These are phyloP conservation scores for Nycticorax nycticorax DNA, from an alignment of 2,113 vertebrate species.

Conservation along the genomic window DNA sequence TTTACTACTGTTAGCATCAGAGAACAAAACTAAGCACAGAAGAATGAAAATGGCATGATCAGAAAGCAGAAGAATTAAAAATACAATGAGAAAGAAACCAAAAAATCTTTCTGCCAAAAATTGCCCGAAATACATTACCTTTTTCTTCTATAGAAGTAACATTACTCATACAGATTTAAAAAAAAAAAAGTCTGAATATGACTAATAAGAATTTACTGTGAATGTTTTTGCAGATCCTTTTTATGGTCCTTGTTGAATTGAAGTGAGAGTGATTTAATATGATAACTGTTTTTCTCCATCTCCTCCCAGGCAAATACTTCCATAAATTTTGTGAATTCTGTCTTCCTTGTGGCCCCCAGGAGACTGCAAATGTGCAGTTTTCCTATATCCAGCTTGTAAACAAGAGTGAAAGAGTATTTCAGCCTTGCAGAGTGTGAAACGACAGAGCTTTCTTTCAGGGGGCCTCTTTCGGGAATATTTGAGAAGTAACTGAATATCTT, in stretches of 20 bases:
- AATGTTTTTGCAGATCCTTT: constrained; percentile 2
- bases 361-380: background rate
- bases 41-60: background rate
- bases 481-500: background rate
- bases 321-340: background rate
- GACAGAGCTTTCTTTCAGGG: background rate
- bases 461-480: background rate
- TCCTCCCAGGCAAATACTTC: background rate
- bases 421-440: background rate
- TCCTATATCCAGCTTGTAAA: background rate
- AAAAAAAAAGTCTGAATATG: background rate
- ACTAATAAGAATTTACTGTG: background rate
- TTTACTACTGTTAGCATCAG: background rate
- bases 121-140: background rate
- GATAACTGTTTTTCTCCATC: background rate
- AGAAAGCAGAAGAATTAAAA: background rate
- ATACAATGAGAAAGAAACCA: background rate
- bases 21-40: background rate
- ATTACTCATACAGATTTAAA: background rate
- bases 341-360: background rate
- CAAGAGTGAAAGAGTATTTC: background rate
- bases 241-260: background rate
- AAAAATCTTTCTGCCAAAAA: background rate
- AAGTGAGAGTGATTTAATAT: background rate
- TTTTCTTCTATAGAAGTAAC: background rate